Evolutionary conservation across 2,888 invertebrate genomes (phyloP).

Genomic region (Ypsolopha sequella): DNA sequence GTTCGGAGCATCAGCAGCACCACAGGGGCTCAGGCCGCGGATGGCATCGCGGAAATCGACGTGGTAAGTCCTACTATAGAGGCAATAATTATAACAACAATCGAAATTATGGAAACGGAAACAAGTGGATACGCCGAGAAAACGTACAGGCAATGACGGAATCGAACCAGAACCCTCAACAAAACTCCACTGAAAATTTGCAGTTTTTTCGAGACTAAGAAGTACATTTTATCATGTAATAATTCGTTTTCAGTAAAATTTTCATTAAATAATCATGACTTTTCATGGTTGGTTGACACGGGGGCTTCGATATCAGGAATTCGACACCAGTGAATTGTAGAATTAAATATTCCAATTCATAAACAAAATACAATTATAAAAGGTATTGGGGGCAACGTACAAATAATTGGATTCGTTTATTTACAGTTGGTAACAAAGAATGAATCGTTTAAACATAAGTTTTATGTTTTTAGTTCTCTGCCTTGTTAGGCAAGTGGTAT

Average conservation of each 20-base stretch:
- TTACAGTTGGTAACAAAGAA: no score
- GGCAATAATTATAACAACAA: no score
- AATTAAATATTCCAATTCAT: not conserved
- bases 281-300: not conserved
- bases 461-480: not conserved
- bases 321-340: not conserved
- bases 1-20: not conserved
- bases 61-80: no score
- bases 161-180: no score
- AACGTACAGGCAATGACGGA: no score
- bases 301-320: not conserved
- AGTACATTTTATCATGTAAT: not conserved
- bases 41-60: not conserved
- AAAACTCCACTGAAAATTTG: not conserved
- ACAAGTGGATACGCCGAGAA: no score
- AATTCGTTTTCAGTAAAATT: not conserved
- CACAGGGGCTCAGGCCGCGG: no score
- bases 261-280: not conserved
- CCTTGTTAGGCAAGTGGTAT: not conserved
- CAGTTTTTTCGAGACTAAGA: not conserved
- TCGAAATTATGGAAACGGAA: no score
- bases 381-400: not conserved
- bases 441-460: no score
- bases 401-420: not conserved
- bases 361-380: not conserved